Base-by-base conservation (phyloP, 1,140 invertebrate genomes). In the Formica exsecta region DNA sequence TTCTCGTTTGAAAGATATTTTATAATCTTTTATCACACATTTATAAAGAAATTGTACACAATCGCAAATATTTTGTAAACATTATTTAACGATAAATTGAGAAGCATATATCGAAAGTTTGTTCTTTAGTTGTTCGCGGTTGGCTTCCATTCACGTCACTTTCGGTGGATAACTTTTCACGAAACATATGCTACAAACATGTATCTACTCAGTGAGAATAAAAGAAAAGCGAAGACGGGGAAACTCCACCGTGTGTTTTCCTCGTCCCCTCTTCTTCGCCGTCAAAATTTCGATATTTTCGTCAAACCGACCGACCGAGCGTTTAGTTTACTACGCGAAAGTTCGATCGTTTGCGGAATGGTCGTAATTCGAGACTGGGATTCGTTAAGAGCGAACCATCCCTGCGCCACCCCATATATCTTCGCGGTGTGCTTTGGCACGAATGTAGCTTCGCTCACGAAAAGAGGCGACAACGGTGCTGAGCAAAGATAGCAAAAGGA, bases 271-370 rank as follows among this genome's bases (percentile, higher is more conserved):
- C 22, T 25, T 57, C 3, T 3, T 22, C 32, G 16, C 22, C n/a
- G 36, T 16, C 61, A 83, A 74, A 61, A 74, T 62, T 48, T 36
- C 7, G 79, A 13, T 22, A 59, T 19, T 61, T 68, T 59, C 5
- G 38, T 7, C 41, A 44, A 41, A 19, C 19, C 19, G 44, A 4
- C 7, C 41, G 38, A 13, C 13, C 44, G 22, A 6, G 19, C 29
- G 61, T 81, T 61, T 32, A 81, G 44, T 68, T 68, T 70, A n/a
- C 77, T 62, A 5, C 8, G 22, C 22, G 57, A 61, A 83, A 73
- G 25, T 83, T 74, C 68, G 54, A 83, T 74, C 73, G 79, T 83
- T 83, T 62, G 68, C 38, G 54, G 25, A 73, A 61, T 54, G 57
- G 13, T 62, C 66, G 51, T 81, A 73, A 73, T 54, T 71, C 57